Evolutionary conservation across 2,113 vertebrate genomes (phyloP).

Genomic region (Saguinus midas): DNA sequence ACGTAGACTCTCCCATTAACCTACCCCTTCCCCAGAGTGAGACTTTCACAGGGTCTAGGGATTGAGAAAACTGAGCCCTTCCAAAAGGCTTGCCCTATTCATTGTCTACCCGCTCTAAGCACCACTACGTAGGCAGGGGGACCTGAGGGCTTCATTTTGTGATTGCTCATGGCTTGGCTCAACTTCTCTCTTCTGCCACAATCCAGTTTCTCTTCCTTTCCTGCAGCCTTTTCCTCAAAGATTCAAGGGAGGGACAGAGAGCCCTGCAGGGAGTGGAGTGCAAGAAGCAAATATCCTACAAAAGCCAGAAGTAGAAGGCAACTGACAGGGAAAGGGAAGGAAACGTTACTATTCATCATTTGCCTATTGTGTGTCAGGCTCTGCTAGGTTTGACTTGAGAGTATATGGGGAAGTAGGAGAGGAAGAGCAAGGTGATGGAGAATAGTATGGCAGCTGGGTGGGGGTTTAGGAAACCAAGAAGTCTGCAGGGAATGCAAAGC

Average conservation of each 20-base stretch:
- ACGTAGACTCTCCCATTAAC: not conserved
- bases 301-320: conserved; percentile 24
- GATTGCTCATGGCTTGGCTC: not conserved
- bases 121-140: not conserved
- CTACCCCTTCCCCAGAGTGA: not conserved
- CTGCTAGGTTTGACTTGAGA: not conserved
- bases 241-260: not conserved
- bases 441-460: not conserved
- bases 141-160: not conserved
- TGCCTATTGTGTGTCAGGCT: not conserved
- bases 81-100: not conserved
- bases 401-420: not conserved
- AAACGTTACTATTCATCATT: not conserved
- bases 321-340: not conserved
- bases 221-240: not conserved
- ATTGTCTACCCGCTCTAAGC: not conserved
- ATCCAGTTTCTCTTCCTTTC: not conserved
- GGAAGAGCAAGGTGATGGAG: not conserved
- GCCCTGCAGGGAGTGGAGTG: not conserved
- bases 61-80: not conserved
- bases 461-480: not conserved
- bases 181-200: not conserved
- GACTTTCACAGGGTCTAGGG: not conserved
- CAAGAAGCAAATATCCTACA: conserved; percentile 2
- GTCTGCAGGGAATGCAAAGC: conserved; percentile 4